Base-by-base conservation (phyloP, 2,113 vertebrate genomes). In the Petrocephalus microphthalmus region DNA sequence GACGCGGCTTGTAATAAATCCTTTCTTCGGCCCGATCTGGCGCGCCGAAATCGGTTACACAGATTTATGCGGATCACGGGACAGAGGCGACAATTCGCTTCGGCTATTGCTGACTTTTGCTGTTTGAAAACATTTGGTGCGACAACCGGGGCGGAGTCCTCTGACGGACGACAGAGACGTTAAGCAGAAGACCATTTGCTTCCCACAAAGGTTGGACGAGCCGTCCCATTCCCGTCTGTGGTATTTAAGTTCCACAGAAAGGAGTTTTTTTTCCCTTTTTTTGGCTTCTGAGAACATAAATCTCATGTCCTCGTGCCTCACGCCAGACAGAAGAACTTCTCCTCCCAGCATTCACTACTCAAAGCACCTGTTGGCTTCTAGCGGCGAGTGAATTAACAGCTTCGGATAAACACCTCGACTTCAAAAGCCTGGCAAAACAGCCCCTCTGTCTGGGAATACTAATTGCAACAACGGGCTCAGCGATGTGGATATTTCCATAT, bases 171-270 rank as follows among this genome's bases (percentile, higher is more conserved):
- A 0, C 49, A 45, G 37, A 83, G 49, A 83, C 20, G 37, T 83
- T 83, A 83, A 49, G 3, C 49, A n/a, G 22, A 83, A 45, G 45
- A 13, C 45, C 81, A 47, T 83, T 49, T 17, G 15, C 20, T 82
- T n/a, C 45, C 78, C 78, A 82, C 33, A 82, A 42, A 10, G 20
- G 15, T 83, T 83, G 71, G 33, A 78, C 82, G n/a, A 47, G 22
- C 82, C 52, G 17, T 87, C 57, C 22, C 22, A 60, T 45, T 90
- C 54, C 89, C n/a, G 78, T 90, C 88, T 53, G 29, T 71, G 89
- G 89, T n/a, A 71, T 85, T 90, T 90, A 89, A 90, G 90, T 89
- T 89, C 88, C 67, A 42, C 89, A 90, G 57, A 90, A 89, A 91
- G 82, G 78, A 84, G 87, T 88, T 84, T 64, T 87, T 89, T 64